phyloP scores from a whole-genome alignment of 1,140 invertebrate species.

The Callitettix versicolor region DNA sequence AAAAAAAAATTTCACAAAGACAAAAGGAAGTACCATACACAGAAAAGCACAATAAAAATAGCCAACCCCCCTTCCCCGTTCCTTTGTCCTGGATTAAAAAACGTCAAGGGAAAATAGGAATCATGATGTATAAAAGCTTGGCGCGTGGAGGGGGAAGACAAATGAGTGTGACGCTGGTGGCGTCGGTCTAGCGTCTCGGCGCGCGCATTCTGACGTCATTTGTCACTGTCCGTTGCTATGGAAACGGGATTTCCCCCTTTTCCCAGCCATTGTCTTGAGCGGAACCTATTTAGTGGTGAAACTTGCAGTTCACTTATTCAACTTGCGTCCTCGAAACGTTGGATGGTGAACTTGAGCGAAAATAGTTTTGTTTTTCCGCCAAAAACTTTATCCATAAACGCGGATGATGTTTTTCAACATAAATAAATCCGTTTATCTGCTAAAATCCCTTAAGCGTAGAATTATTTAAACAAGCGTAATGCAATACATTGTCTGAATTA shows the following conservation, averaged over 20 bases:
- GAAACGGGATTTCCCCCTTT: background rate
- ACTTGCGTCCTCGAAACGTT: no score
- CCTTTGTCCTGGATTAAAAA: conserved; percentile 11
- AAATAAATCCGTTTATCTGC: no score
- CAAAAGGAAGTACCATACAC: conserved; percentile 13
- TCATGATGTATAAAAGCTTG: conserved; percentile 9
- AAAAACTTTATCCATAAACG: no score
- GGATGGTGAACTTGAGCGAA: no score
- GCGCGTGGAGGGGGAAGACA: background rate
- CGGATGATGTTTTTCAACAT: no score
- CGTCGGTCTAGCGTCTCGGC: background rate
- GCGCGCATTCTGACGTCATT: conserved; percentile 5
- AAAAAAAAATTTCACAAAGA: conserved; percentile 9
- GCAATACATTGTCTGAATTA: no score
- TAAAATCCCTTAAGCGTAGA: no score
- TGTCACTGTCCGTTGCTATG: conserved; percentile 6
- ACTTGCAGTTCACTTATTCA: no score
- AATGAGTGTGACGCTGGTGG: conserved; percentile 8
- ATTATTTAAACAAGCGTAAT: no score
- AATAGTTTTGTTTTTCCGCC: no score
- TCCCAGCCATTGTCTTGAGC: conserved; percentile 7
- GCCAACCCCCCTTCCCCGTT: conserved; percentile 1
- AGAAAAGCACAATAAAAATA: conserved; percentile 11
- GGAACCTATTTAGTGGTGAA: no score
- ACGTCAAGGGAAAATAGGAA: conserved; percentile 12